Percentiles rank a stretch among this genome's conserved stretches.
phyloP scores from a whole-genome alignment of 2,888 invertebrate species.

The Argyresthia albistria region DNA sequence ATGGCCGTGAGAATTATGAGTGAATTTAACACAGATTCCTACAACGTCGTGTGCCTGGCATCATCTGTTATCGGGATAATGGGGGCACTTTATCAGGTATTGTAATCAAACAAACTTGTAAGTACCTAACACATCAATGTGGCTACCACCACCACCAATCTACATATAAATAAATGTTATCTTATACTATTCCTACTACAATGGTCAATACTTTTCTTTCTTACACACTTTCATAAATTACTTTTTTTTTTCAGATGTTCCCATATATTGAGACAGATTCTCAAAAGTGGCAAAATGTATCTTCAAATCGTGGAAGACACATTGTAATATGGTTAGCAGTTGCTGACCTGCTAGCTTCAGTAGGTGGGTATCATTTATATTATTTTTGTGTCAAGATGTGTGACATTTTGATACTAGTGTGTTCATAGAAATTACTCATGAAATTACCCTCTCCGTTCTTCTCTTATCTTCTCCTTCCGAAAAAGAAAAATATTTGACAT shows the following conservation, averaged over 20 bases:
- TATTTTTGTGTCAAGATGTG: no score
- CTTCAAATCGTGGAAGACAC: constrained; percentile 76
- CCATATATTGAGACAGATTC: constrained; percentile 69
- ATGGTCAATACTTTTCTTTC: constrained; percentile 14
- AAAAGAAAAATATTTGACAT: no score
- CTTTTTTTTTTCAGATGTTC: constrained; percentile 63
- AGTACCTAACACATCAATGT: constrained; percentile 4
- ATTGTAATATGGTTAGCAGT: constrained; percentile 86
- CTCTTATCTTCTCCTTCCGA: no score
- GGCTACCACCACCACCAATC: background rate
- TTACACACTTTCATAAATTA: background rate
- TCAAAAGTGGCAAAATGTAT: constrained; percentile 70
- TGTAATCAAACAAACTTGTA: background rate
- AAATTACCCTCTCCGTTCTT: no score
- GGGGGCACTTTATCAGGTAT: constrained; percentile 84
- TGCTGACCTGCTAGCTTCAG: constrained; percentile 83
- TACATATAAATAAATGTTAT: no score
- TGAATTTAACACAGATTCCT: constrained; percentile 81
- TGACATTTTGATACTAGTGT: no score
- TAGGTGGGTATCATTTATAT: constrained; percentile 63
- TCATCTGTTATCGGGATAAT: constrained; percentile 82
- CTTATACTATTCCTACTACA: no score
- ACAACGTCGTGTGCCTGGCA: constrained; percentile 81
- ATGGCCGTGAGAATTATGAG: constrained; percentile 77
- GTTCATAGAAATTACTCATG: no score